Base-by-base conservation (phyloP, 2,113 vertebrate genomes). In the Philantomba maxwellii region DNA sequence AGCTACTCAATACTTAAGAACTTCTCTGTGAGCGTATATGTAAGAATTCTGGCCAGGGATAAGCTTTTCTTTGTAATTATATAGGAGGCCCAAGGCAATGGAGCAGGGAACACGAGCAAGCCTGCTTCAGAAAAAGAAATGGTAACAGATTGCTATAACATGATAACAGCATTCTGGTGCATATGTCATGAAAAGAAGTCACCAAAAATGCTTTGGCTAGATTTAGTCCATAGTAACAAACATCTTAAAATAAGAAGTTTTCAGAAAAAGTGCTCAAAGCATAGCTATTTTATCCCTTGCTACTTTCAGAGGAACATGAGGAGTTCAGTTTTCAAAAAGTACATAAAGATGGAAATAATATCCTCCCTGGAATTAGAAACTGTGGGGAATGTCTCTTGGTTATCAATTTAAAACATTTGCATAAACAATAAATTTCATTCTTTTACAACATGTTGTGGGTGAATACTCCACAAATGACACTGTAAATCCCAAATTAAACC, bases 401-500 rank as follows among this genome's bases (percentile, higher is more conserved):
- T 47, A 92, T 47, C 64, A 73, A 83, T 96, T 80, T 75, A 88
- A 96, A 82, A 2, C 11, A 49, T 33, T 90, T 97, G 80, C 19
- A 94, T 64, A 89, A 94, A 60, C 16, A 97, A 80, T 47, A 90
- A 90, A 70, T 60, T 81, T 13, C 51, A 45, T 73, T 62, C 83
- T 96, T 97, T 96, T 77, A 89, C 26, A 85, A 58, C 10, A 86
- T 36, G 87, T 57, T 55, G 21, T 73, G 64, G 64, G 26, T 75
- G 93, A 94, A 73, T 92, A 64, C 83, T 93, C 89, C 17, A 83
- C 45, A 94, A 73, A 88, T 62, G 66, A 84, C 17, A 33, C 92
- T 49, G n/a, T 92, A 70, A 94, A 70, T 80, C 51, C 95, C 45
- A 57, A 55, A 92, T 91, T 86, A 96, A 94, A 78, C 58, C 78